phyloP scores from a whole-genome alignment of 2,113 vertebrate genomes.

The Pluvianellus socialis region DNA sequence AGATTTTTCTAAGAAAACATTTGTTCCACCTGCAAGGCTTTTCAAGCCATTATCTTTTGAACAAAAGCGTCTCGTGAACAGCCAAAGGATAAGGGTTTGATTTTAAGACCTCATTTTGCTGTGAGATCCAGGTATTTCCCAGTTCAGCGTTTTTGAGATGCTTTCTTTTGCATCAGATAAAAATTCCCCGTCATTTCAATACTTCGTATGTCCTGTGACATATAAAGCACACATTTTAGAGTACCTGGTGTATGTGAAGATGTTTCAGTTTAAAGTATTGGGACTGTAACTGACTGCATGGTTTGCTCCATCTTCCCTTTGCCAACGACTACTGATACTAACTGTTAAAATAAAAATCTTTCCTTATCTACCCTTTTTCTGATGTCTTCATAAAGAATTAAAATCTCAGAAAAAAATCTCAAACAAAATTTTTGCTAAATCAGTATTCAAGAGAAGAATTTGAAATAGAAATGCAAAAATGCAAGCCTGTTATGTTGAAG shows the following conservation, averaged over 20 bases:
- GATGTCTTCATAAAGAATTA: not conserved
- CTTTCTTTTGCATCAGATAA: not conserved
- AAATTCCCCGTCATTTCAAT: not conserved
- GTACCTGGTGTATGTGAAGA: not conserved
- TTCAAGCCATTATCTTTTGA: not conserved
- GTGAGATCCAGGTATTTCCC: not conserved
- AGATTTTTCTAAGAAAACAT: not conserved
- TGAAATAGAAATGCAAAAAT: not conserved
- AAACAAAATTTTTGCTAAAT: not conserved
- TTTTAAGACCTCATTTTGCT: not conserved
- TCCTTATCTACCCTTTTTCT: not conserved
- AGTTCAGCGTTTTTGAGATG: not conserved
- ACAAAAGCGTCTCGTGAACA: not conserved
- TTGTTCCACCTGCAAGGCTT: not conserved
- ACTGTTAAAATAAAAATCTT: not conserved
- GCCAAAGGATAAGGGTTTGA: not conserved
- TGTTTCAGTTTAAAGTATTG: not conserved
- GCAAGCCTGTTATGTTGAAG: not conserved
- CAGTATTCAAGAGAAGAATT: not conserved
- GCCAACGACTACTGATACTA: not conserved
- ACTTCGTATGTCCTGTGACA: not conserved
- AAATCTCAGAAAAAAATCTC: not conserved
- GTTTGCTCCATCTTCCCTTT: not conserved
- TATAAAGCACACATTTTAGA: not conserved
- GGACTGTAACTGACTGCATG: not conserved